Evolutionary conservation across 2,888 invertebrate species (phyloP), one percentile per base, ranked within the genome.

Genomic region (Lithophane ornitopus): DNA sequence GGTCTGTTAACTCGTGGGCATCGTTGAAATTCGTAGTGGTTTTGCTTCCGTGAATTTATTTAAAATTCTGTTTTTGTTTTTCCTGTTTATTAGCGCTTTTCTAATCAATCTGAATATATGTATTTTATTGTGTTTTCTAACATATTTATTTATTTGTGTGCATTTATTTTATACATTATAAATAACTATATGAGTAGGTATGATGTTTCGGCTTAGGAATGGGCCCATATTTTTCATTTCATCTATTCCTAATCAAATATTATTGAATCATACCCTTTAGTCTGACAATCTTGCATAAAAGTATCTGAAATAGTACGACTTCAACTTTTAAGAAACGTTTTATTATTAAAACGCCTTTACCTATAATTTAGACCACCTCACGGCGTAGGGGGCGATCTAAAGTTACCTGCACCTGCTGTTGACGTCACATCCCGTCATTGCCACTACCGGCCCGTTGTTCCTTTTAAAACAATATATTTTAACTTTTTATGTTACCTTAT

Each of bases 371-470:
- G 22, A 34, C 80, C 80, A 52, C 69, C n/a, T 56, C 56, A 52
- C 70, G 69, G 71, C 46, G 77, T 81, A 81, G 78, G 72, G 56
- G 82, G 80, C 81, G 75, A 61, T 78, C 78, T 87, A 80, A 85
- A 84, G 83, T 84, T 86, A 84, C 89, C 72, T 87, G 78, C 93
- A 92, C 90, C 92, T 92, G 92, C 78, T 73, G 41, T 70, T 91
- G 91, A 92, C 92, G 91, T 93, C 91, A 93, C 71, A 78, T 93
- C 93, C 93, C 89, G 75, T 85, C 86, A 91, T 91, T 90, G 89
- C 80, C 78, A 52, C 80, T 81, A 76, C 87, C 76, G 75, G 83
- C 87, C 90, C 88, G 87, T 87, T 88, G 82, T 84, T 80, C 82
- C 76, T 81, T 79, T 67, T 81, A 81, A 85, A 88, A 87, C 85